phyloP scores from a whole-genome alignment of 2,797 vertebrate genomes.

The Brachyrhaphis roseni region DNA sequence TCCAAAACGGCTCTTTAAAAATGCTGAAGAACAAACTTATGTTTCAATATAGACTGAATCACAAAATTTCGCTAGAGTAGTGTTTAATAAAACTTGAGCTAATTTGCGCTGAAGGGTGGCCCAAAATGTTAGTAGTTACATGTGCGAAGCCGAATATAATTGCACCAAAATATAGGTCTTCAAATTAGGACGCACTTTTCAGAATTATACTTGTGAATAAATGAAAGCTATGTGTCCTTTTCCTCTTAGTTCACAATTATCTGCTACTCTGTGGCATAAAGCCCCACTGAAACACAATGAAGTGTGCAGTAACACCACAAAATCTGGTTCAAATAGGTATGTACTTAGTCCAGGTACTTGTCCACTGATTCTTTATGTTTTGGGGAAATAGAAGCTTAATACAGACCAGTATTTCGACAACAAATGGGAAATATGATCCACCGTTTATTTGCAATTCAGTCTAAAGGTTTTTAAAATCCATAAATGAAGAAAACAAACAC shows the following conservation, averaged over 20 bases:
- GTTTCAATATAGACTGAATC: no score
- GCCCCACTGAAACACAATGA: not conserved
- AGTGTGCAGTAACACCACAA: not conserved
- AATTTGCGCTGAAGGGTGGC: not conserved
- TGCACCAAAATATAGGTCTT: not conserved
- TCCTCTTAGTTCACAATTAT: not conserved
- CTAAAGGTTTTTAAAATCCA: not conserved
- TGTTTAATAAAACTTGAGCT: not conserved
- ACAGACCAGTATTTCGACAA: not conserved
- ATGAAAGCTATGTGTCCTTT: not conserved
- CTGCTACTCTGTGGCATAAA: not conserved
- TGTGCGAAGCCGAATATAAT: not conserved
- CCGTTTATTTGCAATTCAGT: not conserved
- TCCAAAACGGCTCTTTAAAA: no score
- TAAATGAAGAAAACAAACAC: not conserved
- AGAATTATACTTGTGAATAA: not conserved
- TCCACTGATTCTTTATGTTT: not conserved
- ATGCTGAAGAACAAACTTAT: no score
- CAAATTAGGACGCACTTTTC: not conserved
- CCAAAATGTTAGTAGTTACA: not conserved
- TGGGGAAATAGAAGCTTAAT: not conserved
- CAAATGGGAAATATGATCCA: not conserved
- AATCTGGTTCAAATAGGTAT: not conserved
- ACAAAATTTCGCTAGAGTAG: no score
- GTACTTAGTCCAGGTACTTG: not conserved